Evolutionary conservation across 2,797 vertebrate genomes (phyloP), one percentile per base, ranked within the genome.

Genomic region (Apodemus agrarius): DNA sequence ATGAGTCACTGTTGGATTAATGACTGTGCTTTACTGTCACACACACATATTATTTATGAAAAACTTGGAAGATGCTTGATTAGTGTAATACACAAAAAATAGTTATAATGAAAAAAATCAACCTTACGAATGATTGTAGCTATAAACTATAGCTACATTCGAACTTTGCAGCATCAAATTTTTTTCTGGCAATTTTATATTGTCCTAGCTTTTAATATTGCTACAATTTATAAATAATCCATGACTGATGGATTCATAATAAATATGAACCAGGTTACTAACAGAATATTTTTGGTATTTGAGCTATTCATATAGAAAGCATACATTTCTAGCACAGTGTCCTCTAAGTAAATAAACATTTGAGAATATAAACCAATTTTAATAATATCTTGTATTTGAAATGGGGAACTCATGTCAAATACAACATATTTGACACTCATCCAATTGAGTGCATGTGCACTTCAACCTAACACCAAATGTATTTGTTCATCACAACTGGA

Each of bases 101-200:
- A 9, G 10, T 67, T 29, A 84, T 74, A 88, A 96, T 92, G 4
- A 93, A 93, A 92, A 93, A 95, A 80, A 19, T 84, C 11, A 95
- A 81, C n/a, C 87, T 95, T 82, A 82, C 96, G 91, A 82, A 75
- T 93, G 88, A 82, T 84, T 80, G 31, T 72, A 89, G 4, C 19
- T 91, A 37, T 43, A 31, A 87, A 14, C 34, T 91, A 9, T 34
- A 88, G 4, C 17, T 72, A 21, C 67, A 40, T 87, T 79, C 34
- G 6, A 96, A 59, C 52, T 72, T 76, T 89, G 31, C 16, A 74
- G 4, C 80, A 17, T 74, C 46, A 19, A 65, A 6, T 46, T 54
- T 94, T 75, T 96, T 74, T 96, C 49, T 94, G n/a, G 24, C 85
- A 78, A 67, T 49, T 49, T 49, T 49, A 49, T 89, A 89, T 85